phyloP scores from a whole-genome alignment of 1,140 invertebrate genomes.

The Euwallacea fornicatus region DNA sequence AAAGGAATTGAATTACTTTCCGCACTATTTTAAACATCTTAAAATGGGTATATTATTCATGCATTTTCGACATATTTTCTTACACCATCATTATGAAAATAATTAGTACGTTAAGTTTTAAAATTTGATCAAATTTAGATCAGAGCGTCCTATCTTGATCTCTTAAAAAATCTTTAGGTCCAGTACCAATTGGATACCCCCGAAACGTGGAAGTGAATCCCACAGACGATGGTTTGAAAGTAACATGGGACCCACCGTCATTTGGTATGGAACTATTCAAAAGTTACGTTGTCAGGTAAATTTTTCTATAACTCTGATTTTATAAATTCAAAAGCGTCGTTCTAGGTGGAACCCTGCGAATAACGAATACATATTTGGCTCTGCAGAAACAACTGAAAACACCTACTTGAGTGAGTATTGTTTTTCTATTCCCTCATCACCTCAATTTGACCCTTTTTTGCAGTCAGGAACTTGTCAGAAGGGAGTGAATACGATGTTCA shows the following conservation, averaged over 20 bases:
- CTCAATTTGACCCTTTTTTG: conserved; percentile 31
- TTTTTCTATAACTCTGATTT: neutral
- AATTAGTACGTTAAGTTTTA: conserved; percentile 12
- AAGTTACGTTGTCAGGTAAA: conserved; percentile 59
- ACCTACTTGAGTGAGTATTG: conserved; percentile 59
- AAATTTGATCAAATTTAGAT: neutral
- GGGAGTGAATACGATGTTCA: conserved; percentile 68
- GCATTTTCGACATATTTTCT: too few species aligned
- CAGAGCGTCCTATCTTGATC: too few species aligned
- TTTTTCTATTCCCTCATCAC: conserved; percentile 12
- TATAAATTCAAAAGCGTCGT: conserved; percentile 2
- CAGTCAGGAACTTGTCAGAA: conserved; percentile 66
- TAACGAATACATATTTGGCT: conserved; percentile 60
- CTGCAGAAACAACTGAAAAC: conserved; percentile 64
- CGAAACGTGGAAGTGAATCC: conserved; percentile 65
- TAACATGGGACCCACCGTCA: conserved; percentile 72
- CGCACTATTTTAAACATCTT: too few species aligned
- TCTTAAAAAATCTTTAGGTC: conserved; percentile 7
- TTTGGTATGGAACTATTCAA: conserved; percentile 60
- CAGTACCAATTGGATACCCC: conserved; percentile 62
- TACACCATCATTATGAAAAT: neutral
- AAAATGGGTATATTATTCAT: too few species aligned
- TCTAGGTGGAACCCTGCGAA: conserved; percentile 61
- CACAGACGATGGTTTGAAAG: conserved; percentile 65
- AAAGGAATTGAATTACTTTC: too few species aligned